Evolutionary conservation across 2,113 vertebrate species (phyloP).

Genomic region (Gobiocypris rarus): DNA sequence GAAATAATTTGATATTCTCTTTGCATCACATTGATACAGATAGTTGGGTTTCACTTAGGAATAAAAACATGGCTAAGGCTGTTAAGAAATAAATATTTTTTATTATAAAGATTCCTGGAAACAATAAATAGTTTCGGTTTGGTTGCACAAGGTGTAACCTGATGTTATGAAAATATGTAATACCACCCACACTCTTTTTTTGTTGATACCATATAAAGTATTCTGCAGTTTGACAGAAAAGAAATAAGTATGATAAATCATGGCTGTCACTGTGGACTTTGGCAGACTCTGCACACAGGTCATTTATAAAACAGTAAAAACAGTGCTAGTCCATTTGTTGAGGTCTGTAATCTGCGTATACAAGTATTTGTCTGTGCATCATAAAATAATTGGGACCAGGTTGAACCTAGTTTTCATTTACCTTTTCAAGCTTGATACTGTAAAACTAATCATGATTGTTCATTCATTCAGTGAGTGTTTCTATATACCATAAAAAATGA

Average conservation of each 20-base stretch:
- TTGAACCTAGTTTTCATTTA: background rate
- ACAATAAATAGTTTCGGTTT: constrained; percentile 20
- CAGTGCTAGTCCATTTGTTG: constrained; percentile 12
- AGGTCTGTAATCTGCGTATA: background rate
- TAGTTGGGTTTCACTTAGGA: background rate
- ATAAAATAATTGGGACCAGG: background rate
- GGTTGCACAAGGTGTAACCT: background rate
- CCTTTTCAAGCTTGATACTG: background rate
- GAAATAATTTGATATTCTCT: background rate
- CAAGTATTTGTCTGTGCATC: background rate
- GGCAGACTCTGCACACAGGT: background rate
- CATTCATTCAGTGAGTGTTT: background rate
- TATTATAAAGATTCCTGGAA: background rate
- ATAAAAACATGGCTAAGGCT: background rate
- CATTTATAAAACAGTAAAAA: too few relatives aligned
- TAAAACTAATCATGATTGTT: background rate
- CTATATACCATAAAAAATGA: background rate
- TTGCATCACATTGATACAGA: background rate
- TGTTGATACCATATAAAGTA: background rate
- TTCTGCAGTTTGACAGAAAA: background rate
- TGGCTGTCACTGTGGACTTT: background rate
- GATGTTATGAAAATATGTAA: background rate
- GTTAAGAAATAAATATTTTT: constrained; percentile 16
- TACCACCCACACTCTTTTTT: background rate
- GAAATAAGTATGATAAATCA: background rate